Evolutionary conservation across 1,140 invertebrate species (phyloP).

Genomic region (Drosophila asahinai): DNA sequence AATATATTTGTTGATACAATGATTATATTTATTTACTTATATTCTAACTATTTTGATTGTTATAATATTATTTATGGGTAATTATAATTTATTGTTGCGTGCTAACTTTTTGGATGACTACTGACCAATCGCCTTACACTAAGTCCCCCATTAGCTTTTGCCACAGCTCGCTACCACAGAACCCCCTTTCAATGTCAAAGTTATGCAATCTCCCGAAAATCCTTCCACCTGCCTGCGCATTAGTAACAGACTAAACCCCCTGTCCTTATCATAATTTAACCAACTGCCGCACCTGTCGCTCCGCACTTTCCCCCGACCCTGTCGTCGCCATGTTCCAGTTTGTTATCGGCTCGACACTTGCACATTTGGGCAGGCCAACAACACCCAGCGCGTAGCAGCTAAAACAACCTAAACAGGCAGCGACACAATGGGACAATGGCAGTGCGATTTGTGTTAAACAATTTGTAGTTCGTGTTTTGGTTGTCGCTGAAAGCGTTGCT

Average conservation of each 20-base stretch:
- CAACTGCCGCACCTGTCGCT: slow-evolving; percentile 32
- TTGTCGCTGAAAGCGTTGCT: slow-evolving; percentile 58
- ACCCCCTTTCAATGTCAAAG: slow-evolving; percentile 13
- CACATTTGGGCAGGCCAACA: slow-evolving; percentile 29
- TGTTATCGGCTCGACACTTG: slow-evolving; percentile 54
- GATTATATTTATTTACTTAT: too few species aligned
- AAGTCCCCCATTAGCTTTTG: neutral
- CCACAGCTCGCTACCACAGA: neutral
- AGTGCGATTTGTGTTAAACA: slow-evolving; percentile 75
- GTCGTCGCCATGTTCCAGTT: slow-evolving; percentile 35
- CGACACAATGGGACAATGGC: slow-evolving; percentile 37
- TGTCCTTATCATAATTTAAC: slow-evolving; percentile 44
- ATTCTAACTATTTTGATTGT: too few species aligned
- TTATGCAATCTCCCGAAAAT: slow-evolving; percentile 17
- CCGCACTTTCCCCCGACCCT: slow-evolving; percentile 14
- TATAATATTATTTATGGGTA: too few species aligned
- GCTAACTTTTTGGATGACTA: neutral
- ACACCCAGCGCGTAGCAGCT: slow-evolving; percentile 8
- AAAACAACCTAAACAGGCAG: slow-evolving; percentile 28
- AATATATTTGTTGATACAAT: too few species aligned
- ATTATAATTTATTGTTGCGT: too few species aligned
- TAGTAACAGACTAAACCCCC: neutral
- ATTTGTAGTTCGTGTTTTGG: slow-evolving; percentile 78
- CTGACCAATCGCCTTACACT: neutral
- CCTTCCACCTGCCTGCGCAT: slow-evolving; percentile 11